Conservation (phyloP, 2,113 vertebrate genomes). For the Rynchops niger region DNA sequence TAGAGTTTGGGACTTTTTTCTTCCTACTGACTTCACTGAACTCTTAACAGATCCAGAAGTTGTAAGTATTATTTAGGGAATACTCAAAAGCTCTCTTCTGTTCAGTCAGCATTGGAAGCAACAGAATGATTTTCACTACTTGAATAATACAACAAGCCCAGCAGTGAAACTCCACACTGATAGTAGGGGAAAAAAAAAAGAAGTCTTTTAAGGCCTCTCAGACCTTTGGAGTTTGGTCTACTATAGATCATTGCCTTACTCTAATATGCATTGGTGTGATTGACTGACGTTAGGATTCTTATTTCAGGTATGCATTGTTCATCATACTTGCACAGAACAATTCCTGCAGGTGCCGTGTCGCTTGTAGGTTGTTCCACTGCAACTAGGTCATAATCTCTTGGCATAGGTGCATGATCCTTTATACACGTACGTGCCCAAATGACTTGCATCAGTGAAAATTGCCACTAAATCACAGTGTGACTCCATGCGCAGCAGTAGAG, state of each 20-base stretch:
- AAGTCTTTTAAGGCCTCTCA: not conserved
- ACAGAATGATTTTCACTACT: not conserved
- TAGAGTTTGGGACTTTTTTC: accelerated
- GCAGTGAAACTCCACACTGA: not conserved
- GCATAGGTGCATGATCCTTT: not conserved
- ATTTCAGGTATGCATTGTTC: not conserved
- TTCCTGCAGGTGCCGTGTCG: not conserved
- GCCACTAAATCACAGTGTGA: not conserved
- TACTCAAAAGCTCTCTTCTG: not conserved
- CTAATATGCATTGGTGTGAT: not conserved
- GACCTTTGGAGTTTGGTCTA: not conserved
- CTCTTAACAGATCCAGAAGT: not conserved
- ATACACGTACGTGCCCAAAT: not conserved
- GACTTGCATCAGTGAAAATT: not conserved
- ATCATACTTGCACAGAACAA: not conserved
- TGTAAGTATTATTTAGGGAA: not conserved
- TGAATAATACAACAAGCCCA: not conserved
- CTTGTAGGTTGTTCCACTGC: not conserved
- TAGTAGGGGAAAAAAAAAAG: accelerated
- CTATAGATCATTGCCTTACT: not conserved
- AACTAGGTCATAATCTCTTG: not conserved
- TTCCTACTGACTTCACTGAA: not conserved
- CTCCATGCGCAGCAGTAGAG: not conserved
- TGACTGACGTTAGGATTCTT: not conserved
- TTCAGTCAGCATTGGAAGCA: not conserved